phyloP scores from a whole-genome alignment of 2,888 invertebrate genomes.

The Nysson spinosus region DNA sequence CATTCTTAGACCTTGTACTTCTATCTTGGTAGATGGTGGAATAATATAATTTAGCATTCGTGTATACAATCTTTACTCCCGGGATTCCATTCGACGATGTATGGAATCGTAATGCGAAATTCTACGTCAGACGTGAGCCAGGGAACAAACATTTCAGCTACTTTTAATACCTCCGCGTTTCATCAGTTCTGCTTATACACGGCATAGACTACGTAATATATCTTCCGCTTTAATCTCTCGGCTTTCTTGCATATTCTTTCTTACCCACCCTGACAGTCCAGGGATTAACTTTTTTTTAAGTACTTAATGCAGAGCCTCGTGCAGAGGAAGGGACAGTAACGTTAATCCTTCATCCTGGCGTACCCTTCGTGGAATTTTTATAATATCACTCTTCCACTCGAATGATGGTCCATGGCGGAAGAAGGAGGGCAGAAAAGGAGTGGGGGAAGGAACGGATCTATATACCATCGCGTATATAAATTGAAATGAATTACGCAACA shows the following conservation, averaged over 20 bases:
- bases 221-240: constrained; percentile 54
- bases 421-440: too few relatives aligned
- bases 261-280: constrained; percentile 32
- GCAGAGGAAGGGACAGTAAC: constrained; percentile 3
- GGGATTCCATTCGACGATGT: too few relatives aligned
- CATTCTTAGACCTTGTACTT: too few relatives aligned
- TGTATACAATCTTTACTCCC: too few relatives aligned
- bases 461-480: constrained; percentile 25
- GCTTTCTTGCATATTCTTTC: constrained; percentile 45
- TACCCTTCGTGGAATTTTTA: constrained; percentile 17
- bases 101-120: too few relatives aligned
- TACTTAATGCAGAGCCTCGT: constrained; percentile 36
- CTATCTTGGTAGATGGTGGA: too few relatives aligned
- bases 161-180: constrained; percentile 34
- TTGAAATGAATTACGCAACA: constrained; percentile 52
- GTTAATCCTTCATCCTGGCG: constrained; percentile 39
- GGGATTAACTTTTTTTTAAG: constrained; percentile 39
- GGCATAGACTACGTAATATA: constrained; percentile 45
- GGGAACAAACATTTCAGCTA: constrained; percentile 16
- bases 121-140: too few relatives aligned
- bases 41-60: too few relatives aligned
- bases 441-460: too few relatives aligned
- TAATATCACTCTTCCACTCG: constrained; percentile 27
- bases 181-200: constrained; percentile 50
- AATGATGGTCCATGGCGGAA: too few relatives aligned